Evolutionary conservation across 2,113 vertebrate species (phyloP), one percentile per base, ranked within the genome.

Genomic region (Aramus guarauna): DNA sequence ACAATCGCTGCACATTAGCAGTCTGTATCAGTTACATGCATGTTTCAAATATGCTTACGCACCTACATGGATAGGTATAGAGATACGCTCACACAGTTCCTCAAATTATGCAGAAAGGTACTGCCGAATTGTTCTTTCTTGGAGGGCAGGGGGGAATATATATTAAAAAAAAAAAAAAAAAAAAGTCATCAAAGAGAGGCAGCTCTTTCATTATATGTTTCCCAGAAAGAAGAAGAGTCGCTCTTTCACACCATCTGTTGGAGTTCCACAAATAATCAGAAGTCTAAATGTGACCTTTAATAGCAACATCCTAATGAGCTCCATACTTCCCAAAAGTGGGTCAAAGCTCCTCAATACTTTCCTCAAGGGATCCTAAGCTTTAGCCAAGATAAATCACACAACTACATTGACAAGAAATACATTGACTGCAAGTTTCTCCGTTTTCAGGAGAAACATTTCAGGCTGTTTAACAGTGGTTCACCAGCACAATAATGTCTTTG

Each of bases 11-110:
- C 21, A 4, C 13, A 1, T 20, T 4, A 1, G 11, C 16, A 0
- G 53, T 27, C 68, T 2, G 18, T 23, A 20, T 7, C 34, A 6
- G 29, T 3, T 26, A 9, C 59, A 11, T 21, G 15, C 15, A 1
- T 4, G 10, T 41, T 85, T 66, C 34, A 22, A 55, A 30, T 2
- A 1, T 4, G 18, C 15, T 3, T 37, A 11, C 19, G 0, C 7
- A 3, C 11, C 8, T 0, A 1, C 20, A 11, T 0, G 0, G 15
- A 2, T 1, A 4, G 1, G 8, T 2, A 2, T 0, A 4, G 14
- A 20, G 30, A 10, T 5, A 13, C 0, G 2, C 22, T 6, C 58
- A 5, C 5, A 4, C 21, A 3, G 10, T 10, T n/a, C 32, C 60
- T 24, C 47, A 12, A 15, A 15, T 15, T 15, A 29, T 9, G 15